Evolutionary conservation across 37 sponge, comb jelly and placozoan genomes (phyloP).

Genomic region (Chondrosia reniformis): DNA sequence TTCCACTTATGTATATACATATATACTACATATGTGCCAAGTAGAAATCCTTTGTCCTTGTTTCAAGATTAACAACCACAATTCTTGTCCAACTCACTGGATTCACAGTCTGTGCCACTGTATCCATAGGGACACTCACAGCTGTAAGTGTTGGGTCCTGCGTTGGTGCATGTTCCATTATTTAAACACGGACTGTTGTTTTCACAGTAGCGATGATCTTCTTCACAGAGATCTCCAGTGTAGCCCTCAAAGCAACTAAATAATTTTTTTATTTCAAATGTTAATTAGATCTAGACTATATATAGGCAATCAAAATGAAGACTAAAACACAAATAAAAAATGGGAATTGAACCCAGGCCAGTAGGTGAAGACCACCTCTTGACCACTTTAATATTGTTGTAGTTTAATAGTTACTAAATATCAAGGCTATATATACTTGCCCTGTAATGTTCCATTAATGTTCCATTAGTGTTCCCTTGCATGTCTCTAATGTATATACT

Average conservation of each 20-base stretch:
- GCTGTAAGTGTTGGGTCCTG: background rate
- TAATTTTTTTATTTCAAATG: too few species aligned
- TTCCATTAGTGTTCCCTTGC: too few species aligned
- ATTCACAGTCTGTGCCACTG: conserved; percentile 12
- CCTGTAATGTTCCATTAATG: too few species aligned
- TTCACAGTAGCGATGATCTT: conserved; percentile 14
- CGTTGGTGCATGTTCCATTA: background rate
- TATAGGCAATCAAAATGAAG: too few species aligned
- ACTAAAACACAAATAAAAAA: too few species aligned
- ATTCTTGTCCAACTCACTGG: background rate
- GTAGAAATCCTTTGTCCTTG: background rate
- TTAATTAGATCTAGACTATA: too few species aligned
- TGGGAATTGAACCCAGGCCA: too few species aligned
- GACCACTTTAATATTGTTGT: too few species aligned
- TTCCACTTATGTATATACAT: background rate
- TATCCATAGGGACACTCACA: conserved; percentile 19
- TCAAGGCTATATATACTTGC: too few species aligned
- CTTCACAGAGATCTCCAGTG: background rate
- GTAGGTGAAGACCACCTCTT: too few species aligned
- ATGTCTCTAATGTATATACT: too few species aligned
- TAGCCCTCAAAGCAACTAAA: background rate
- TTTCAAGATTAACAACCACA: background rate
- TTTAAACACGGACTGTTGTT: background rate
- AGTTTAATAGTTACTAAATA: too few species aligned
- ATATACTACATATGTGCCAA: background rate